Evolutionary conservation across 2,888 invertebrate genomes (phyloP), one percentile per base, ranked within the genome.

Genomic region (Frankliniella fusca): DNA sequence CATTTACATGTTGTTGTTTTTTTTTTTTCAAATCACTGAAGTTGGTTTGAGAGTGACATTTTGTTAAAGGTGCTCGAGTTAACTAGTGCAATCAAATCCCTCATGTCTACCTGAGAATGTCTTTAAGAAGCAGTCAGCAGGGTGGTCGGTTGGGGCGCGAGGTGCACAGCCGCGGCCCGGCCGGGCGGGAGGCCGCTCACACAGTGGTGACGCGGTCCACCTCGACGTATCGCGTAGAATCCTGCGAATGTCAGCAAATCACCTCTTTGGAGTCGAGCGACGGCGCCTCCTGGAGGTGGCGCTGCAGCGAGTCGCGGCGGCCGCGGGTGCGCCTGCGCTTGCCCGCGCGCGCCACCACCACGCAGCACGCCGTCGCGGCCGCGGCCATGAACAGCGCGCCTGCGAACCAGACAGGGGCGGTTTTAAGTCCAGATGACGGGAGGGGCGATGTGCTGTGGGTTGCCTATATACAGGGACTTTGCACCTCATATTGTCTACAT

Each of bases 181-280:
- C n/a, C 20, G 70, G 23, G n/a, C 70, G 23, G 82, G 80, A 83
- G 82, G 81, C 23, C 90, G 92, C 38, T 95, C 95, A 96, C 91
- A 96, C 95, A 85, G 96, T 96, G 87, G 95, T 96, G 87, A 96
- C 95, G 84, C 95, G 92, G 88, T 96, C 96, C 86, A 96, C 93
- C 89, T 96, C 95, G 88, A 95, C 94, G 89, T 95, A 96, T 88
- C 95, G 94, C 90, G 95, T 95, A 93, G 95, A 95, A 94, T 94
- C 94, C 92, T 95, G 95, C 80, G 84, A 83, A 92, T 95, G 95
- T 96, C 96, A 96, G 95, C 95, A 95, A 92, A 95, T 95, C 90
- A 95, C 94, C 89, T 95, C 95, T 88, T 95, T 95, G 84, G 94
- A 70, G 23, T 70, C 70, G n/a, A 70, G 70, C 10, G 70, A 70